Percentiles rank a stretch among this genome's conserved stretches.
These are phyloP conservation scores for Girardia tigrina DNA, from an alignment of 2,888 invertebrate genomes.

Conservation along the genomic window DNA sequence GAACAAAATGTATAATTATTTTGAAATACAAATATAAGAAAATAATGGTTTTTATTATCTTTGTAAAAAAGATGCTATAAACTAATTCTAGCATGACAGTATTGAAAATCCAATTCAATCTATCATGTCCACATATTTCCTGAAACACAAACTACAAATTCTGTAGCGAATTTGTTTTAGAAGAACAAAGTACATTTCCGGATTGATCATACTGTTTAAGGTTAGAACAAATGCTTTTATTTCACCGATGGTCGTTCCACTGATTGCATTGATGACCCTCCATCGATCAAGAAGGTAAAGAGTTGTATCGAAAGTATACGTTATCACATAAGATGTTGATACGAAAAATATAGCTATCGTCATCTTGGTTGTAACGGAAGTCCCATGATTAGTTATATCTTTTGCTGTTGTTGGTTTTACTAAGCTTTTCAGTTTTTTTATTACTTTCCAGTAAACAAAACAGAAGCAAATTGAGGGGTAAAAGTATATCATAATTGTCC, in stretches of 20 bases:
- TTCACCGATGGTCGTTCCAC: neutral
- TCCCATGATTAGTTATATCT: neutral
- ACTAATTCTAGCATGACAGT: no score
- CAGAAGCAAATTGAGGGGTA: neutral
- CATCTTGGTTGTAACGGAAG: neutral
- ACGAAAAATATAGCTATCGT: neutral
- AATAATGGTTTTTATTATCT: no score
- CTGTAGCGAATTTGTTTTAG: neutral
- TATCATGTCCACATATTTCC: no score
- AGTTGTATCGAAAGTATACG: neutral
- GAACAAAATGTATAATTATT: no score
- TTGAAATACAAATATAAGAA: no score
- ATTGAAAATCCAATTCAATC: no score
- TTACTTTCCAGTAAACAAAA: neutral
- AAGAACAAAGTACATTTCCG: constrained; percentile 9
- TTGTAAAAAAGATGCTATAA: no score
- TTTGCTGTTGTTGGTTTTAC: neutral
- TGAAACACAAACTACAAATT: no score
- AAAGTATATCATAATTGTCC: neutral
- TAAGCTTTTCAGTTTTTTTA: neutral
- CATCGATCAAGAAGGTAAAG: neutral
- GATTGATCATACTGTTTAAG: neutral
- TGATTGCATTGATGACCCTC: neutral
- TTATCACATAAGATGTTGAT: neutral
- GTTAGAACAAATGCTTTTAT: neutral